Evolutionary conservation across 64 coral and sea anemone species (phyloP).

Genomic region (Montipora capricornis): DNA sequence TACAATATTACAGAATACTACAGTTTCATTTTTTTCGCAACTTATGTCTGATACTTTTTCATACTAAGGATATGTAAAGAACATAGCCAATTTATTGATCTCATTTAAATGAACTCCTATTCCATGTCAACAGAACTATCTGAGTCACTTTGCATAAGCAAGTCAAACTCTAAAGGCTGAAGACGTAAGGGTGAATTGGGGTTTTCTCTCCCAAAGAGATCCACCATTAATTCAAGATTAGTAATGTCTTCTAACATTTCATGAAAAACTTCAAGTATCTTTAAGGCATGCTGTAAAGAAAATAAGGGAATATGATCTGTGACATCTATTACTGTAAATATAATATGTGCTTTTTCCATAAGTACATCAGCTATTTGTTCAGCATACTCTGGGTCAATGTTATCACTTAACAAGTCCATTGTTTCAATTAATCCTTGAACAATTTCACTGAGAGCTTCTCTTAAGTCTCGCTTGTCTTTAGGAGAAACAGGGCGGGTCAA

Average conservation of each 20-base stretch:
- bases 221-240: slow-evolving; percentile 43
- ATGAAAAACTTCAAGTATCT: slow-evolving; percentile 51
- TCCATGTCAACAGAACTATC: neutral
- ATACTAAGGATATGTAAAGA: neutral
- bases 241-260: slow-evolving; percentile 55
- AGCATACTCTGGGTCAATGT: slow-evolving; percentile 12
- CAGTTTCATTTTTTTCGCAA: too few relatives aligned
- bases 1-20: too few relatives aligned
- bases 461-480: slow-evolving; percentile 44
- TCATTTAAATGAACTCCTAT: slow-evolving; percentile 35
- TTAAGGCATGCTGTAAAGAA: slow-evolving; percentile 58
- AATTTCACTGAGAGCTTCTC: slow-evolving; percentile 46
- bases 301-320: slow-evolving; percentile 37
- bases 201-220: slow-evolving; percentile 22
- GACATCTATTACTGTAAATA: slow-evolving; percentile 47
- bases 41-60: too few relatives aligned
- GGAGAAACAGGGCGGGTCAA: slow-evolving; percentile 35
- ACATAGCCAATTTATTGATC: too few relatives aligned
- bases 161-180: too few relatives aligned
- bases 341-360: slow-evolving; percentile 27
- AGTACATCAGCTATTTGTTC: slow-evolving; percentile 3
- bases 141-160: neutral
- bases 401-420: slow-evolving; percentile 46
- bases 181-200: neutral
- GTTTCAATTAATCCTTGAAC: slow-evolving; percentile 27